A percentile compares a stretch with the other conserved stretches of the same genome.
These are phyloP conservation scores for Henicopernis longicauda DNA, from an alignment of 2,113 vertebrate genomes.

Conservation along the genomic window DNA sequence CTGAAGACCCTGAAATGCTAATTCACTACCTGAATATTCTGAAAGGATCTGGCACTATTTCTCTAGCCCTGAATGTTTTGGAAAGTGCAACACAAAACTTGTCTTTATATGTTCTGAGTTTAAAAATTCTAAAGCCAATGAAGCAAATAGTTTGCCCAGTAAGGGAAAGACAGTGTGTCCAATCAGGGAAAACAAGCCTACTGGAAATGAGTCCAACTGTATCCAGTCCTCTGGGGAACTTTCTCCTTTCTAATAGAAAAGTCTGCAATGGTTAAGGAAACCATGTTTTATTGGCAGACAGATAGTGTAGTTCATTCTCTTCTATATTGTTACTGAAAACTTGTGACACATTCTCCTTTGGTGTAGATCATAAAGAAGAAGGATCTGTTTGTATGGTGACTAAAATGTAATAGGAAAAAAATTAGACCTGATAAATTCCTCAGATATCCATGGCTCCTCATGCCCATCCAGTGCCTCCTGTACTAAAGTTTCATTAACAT, in stretches of 20 bases:
- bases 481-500: background rate
- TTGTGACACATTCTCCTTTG: background rate
- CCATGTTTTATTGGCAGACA: background rate
- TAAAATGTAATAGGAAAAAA: background rate
- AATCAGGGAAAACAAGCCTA: background rate
- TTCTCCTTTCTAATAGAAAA: background rate
- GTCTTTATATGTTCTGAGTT: background rate
- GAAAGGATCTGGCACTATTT: background rate
- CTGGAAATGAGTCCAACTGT: background rate
- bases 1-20: background rate
- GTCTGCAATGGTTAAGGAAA: background rate
- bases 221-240: background rate
- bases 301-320: background rate
- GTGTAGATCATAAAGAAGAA: background rate
- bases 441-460: background rate
- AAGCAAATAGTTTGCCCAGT: background rate
- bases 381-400: background rate
- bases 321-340: background rate
- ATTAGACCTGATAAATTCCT: background rate
- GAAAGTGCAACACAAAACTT: background rate
- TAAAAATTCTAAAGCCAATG: background rate
- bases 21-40: background rate
- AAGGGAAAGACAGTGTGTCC: background rate
- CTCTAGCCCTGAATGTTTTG: background rate
- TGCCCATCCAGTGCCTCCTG: background rate